Percentiles rank a stretch among this genome's conserved stretches.
Conservation (phyloP, 2,113 vertebrate species). For the Osmerus eperlanus region DNA sequence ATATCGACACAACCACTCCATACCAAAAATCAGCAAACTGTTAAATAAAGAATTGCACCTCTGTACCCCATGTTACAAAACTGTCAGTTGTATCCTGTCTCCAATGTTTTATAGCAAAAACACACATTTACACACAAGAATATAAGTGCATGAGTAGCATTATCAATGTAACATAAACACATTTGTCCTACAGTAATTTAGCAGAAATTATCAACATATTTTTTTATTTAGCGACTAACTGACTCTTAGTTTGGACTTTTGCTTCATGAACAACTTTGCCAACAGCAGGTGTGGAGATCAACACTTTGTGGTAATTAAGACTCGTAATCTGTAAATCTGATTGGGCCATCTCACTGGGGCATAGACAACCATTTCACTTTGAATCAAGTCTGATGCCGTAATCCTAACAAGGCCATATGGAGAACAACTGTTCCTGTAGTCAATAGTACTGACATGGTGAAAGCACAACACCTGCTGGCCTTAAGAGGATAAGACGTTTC, state of each 20-base stretch:
- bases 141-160: not conserved
- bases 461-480: conserved; percentile 19
- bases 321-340: conserved; percentile 61
- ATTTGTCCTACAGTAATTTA: not conserved
- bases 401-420: conserved; percentile 50
- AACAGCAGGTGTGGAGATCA: not conserved
- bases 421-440: conserved; percentile 3
- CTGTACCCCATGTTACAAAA: too few relatives aligned
- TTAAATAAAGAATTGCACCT: too few relatives aligned
- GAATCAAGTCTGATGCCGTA: conserved; percentile 41
- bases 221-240: not conserved
- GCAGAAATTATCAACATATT: not conserved
- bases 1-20: too few relatives aligned
- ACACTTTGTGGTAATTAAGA: conserved; percentile 26
- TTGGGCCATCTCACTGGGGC: conserved; percentile 30
- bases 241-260: not conserved
- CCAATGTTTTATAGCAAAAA: not conserved
- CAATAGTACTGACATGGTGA: not conserved
- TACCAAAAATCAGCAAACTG: too few relatives aligned
- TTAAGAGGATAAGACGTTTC: conserved; percentile 54
- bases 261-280: not conserved
- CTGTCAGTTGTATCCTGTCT: too few relatives aligned
- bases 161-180: not conserved
- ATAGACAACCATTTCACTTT: conserved; percentile 32
- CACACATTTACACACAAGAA: not conserved